Base-by-base conservation (phyloP, 1,140 invertebrate species). In the Drosophila orena region DNA sequence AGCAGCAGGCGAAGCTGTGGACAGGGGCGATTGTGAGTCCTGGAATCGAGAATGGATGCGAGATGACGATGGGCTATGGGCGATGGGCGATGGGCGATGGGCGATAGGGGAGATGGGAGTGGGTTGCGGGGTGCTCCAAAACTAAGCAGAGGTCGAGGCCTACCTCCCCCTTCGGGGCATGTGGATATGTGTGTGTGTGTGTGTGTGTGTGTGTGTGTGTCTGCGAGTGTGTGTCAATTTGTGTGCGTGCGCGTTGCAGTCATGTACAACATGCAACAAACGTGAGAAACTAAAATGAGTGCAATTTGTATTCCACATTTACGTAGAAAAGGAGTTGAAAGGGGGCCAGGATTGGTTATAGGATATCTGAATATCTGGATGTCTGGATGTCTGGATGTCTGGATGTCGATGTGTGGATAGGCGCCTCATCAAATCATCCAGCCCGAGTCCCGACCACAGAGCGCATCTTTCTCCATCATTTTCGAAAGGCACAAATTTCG, bases 261-360 rank as follows among this genome's bases (percentile, higher is more conserved):
- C 84, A 88, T 88, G 83, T 88, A 83, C 84, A 79, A 79, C 84
- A 83, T 88, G 83, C 83, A 88, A 88, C 84, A 88, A 86, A 88
- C 83, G 83, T 88, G 84, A 88, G 83, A 88, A 88, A 83, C 83
- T 89, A 79, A 88, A 88, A 88, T 88, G 84, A 88, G 84, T 89
- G 83, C 83, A 89, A 88, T 88, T 88, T 88, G 83, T 88, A 89
- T 88, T 84, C 83, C 79, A 89, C 83, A 79, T 83, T 76, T 65
- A 83, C 73, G 84, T 57, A 75, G 68, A 55, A 52, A 53, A 24
- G 40, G 49, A 38, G 56, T 15, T 15, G 30, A 11, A 35, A 12
- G 27, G 12, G 34, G 12, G 12, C 22, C 35, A 7, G 72, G 54
- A 75, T 75, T 75, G 72, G 59, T 50, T 57, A 75, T 75, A 40